Conservation (phyloP, 2,888 invertebrate genomes). For the Drosophila robusta region DNA sequence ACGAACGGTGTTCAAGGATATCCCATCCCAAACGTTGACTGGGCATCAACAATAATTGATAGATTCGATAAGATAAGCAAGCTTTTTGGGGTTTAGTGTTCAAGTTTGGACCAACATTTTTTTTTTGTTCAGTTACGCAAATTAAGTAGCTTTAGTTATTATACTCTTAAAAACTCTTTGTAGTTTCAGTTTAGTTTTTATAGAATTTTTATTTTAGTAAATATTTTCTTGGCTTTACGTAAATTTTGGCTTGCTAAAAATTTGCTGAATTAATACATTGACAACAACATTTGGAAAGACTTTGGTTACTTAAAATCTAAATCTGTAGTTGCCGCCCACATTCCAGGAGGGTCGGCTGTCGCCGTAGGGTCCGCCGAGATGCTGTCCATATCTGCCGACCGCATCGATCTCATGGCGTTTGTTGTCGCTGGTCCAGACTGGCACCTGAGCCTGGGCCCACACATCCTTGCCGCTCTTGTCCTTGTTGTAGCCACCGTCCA, state of each 20-base stretch:
- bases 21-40: not conserved
- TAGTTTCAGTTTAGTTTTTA: not conserved
- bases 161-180: not conserved
- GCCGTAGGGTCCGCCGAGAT: conserved; percentile 75
- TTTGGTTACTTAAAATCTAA: conserved; percentile 33
- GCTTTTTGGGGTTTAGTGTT: not conserved
- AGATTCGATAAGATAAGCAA: not conserved
- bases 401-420: not conserved
- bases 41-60: not conserved
- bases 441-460: conserved; percentile 53
- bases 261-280: not conserved
- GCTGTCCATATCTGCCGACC: conserved; percentile 54
- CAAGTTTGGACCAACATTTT: not conserved
- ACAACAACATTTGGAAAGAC: too few species aligned
- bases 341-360: conserved; percentile 62
- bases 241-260: too few species aligned
- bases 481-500: conserved; percentile 50
- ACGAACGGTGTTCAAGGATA: conserved; percentile 52
- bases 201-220: conserved; percentile 27
- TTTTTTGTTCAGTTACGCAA: too few species aligned
- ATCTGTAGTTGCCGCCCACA: conserved; percentile 57
- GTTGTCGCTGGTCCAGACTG: conserved; percentile 77
- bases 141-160: too few species aligned
- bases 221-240: not conserved
- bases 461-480: conserved; percentile 65